phyloP scores from a whole-genome alignment of 2,888 invertebrate species.

The Lordiphosa fenestrarum region DNA sequence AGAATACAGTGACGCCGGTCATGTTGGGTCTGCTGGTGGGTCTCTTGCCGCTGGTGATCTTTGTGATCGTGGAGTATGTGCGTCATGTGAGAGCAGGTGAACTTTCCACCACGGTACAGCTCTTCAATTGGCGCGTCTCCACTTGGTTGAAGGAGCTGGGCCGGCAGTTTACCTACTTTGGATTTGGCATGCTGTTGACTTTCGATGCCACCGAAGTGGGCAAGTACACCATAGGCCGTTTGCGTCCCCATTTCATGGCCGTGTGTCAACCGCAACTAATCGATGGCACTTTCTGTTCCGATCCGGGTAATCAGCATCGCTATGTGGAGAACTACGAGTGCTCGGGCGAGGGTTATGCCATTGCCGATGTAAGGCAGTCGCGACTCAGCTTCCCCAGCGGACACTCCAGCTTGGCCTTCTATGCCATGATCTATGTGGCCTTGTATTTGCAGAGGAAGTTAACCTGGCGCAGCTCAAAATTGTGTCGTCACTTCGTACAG shows the following conservation, averaged over 20 bases:
- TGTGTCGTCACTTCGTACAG: conserved; percentile 91
- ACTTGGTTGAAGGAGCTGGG: conserved; percentile 54
- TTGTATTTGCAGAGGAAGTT: conserved; percentile 92
- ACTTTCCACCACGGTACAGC: conserved; percentile 30
- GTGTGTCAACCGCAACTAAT: conserved; percentile 89
- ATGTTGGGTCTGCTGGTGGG: conserved; percentile 55
- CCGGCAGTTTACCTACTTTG: conserved; percentile 54
- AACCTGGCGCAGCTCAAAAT: conserved; percentile 88
- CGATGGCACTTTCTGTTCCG: conserved; percentile 82
- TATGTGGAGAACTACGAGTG: conserved; percentile 90
- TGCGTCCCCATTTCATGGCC: conserved; percentile 71
- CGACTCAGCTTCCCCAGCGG: conserved; percentile 95
- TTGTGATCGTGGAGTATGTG: conserved; percentile 63
- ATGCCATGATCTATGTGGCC: conserved; percentile 89
- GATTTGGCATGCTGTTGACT: conserved; percentile 65
- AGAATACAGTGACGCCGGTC: conserved; percentile 61
- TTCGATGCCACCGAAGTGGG: conserved; percentile 75
- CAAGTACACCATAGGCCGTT: conserved; percentile 72
- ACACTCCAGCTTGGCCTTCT: conserved; percentile 93
- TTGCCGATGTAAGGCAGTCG: conserved; percentile 85
- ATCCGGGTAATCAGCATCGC: conserved; percentile 82
- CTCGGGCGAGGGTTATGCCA: conserved; percentile 80
- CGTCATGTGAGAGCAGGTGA: conserved; percentile 42
- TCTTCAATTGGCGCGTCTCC: conserved; percentile 48
- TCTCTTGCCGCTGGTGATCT: conserved; percentile 41